Evolutionary conservation across 2,888 invertebrate species (phyloP), one percentile per base, ranked within the genome.

Genomic region (Drosophila lutescens): DNA sequence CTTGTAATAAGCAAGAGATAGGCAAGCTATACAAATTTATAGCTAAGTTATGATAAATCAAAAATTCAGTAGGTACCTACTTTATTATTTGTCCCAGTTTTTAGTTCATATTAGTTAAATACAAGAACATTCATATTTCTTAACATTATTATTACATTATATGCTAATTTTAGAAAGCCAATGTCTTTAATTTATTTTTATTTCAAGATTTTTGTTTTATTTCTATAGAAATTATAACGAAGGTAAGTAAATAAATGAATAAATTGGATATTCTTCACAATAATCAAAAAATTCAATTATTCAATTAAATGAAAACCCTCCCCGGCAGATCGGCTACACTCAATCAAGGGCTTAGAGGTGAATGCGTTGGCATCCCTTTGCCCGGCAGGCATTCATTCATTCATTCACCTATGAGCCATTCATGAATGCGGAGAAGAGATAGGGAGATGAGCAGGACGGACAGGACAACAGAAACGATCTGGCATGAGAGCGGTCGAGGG

Each of bases 341-440:
- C 46, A 49, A 5, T 34, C 13, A 50, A 55, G 15, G 15, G 12
- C 12, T 32, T 10, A 30, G 12, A 47, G 47, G 50, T 54, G 50
- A 58, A 53, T 41, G 41, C 38, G 41, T 20, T 55, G 47, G 30
- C 50, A 62, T 51, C 41, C 72, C 46, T 62, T 62, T 71, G 59
- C 55, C 83, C 58, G 46, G 62, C 67, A 79, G 65, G 77, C 63
- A 71, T 40, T 9, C 46, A 30, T 30, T 30, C 30, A 8, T 30
- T 30, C 30, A 30, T 8, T 34, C 12, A 34, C 10, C 12, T 36
- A 17, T 38, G 41, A 70, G 9, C n/a, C 53, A 61, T 50, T 74
- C 50, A 77, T 82, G 62, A 79, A 82, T 79, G 71, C 47, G 41
- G 8, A 7, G 30, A 8, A 8, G 30, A 30, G 30, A 30, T 26